Conservation (phyloP, 2,888 invertebrate genomes). For the Pantelozetes paolii region DNA sequence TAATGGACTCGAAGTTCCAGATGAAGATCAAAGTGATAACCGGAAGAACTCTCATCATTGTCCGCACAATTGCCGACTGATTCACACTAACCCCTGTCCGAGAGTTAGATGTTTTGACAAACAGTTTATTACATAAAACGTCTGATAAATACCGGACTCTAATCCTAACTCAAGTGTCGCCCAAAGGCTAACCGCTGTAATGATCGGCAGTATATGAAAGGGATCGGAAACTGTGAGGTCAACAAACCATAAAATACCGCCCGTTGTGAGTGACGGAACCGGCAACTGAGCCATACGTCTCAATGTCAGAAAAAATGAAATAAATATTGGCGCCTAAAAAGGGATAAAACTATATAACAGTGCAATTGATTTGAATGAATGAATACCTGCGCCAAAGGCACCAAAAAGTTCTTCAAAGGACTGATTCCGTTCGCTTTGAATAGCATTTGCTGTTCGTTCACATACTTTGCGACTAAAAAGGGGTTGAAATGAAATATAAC, state of each 20-base stretch:
- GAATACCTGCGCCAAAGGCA: slow-evolving; percentile 52
- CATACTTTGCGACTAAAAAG: slow-evolving; percentile 56
- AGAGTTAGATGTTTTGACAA: too few species aligned
- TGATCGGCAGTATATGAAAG: slow-evolving; percentile 74
- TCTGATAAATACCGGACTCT: slow-evolving; percentile 34
- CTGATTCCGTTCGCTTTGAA: slow-evolving; percentile 77
- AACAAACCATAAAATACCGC: slow-evolving; percentile 86
- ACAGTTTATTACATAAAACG: not conserved
- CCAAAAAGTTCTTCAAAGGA: slow-evolving; percentile 70
- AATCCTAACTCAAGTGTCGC: slow-evolving; percentile 67
- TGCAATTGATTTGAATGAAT: slow-evolving; percentile 43
- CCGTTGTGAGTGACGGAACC: slow-evolving; percentile 79
- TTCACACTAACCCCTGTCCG: slow-evolving; percentile 21
- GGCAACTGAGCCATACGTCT: slow-evolving; percentile 83
- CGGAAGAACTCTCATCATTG: slow-evolving; percentile 20
- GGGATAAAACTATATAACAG: not conserved
- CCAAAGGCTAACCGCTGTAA: slow-evolving; percentile 76
- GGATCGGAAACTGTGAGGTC: slow-evolving; percentile 90
- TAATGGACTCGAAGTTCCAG: slow-evolving; percentile 58
- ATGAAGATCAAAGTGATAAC: slow-evolving; percentile 35
- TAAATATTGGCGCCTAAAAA: slow-evolving; percentile 66
- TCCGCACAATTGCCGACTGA: slow-evolving; percentile 4
- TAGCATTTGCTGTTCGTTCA: slow-evolving; percentile 71
- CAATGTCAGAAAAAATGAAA: slow-evolving; percentile 85
- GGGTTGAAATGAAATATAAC: not conserved